phyloP scores from a whole-genome alignment of 2,797 vertebrate genomes.

The Enteromius viviparus region DNA sequence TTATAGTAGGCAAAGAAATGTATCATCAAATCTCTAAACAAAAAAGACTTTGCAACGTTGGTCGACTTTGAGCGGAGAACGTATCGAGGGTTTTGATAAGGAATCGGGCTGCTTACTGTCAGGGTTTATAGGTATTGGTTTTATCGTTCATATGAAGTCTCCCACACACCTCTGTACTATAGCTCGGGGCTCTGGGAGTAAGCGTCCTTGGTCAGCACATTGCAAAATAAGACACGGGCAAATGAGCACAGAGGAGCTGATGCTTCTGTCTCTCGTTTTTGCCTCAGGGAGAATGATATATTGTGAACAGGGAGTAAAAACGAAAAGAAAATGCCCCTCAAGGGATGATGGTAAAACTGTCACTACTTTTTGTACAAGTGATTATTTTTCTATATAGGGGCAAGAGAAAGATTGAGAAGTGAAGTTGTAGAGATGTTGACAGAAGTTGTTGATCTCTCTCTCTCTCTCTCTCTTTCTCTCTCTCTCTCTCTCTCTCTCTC shows the following conservation, averaged over 20 bases:
- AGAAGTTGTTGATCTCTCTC: not conserved
- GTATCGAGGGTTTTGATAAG: not conserved
- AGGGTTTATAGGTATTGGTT: conserved; percentile 36
- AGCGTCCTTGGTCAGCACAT: conserved; percentile 48
- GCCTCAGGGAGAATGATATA: conserved; percentile 36
- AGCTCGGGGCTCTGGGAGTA: conserved; percentile 34
- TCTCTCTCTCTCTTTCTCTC: not conserved
- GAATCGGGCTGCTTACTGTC: conserved; percentile 23
- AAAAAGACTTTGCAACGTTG: not conserved
- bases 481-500: not conserved
- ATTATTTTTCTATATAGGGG: not conserved
- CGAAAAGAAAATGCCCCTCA: conserved; percentile 36
- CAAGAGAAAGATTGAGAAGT: not conserved
- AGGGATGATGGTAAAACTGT: conserved; percentile 32
- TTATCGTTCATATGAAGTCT: conserved; percentile 43
- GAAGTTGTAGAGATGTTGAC: not conserved
- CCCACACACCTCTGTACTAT: conserved; percentile 39
- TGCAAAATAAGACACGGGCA: conserved; percentile 48
- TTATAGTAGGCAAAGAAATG: conserved; percentile 35
- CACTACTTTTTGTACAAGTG: conserved; percentile 24
- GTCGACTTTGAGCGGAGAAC: not conserved
- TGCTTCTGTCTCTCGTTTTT: conserved; percentile 39
- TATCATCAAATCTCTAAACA: conserved; percentile 25
- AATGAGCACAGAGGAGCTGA: conserved; percentile 49
- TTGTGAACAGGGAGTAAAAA: conserved; percentile 28